These are phyloP conservation scores for Cladopsammia gracilis DNA, from an alignment of 64 coral and sea anemone species.

Conservation along the genomic window DNA sequence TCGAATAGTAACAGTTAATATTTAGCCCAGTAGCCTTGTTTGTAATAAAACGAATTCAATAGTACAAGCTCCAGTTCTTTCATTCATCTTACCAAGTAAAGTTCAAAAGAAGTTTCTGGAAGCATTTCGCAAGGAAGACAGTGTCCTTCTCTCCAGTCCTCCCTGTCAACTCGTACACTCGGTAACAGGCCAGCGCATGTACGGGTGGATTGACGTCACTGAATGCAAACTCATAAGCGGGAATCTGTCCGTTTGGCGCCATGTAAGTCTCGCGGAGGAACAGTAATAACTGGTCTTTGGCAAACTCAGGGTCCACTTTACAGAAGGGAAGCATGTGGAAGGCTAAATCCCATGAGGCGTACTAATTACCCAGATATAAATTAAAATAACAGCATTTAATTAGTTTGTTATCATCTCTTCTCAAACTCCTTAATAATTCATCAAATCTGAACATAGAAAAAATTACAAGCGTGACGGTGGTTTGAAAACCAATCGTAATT, in stretches of 20 bases:
- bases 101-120: conserved; percentile 87
- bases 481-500: too few species aligned
- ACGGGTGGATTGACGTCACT: conserved; percentile 98
- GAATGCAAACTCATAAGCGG: conserved; percentile 94
- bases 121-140: conserved; percentile 82
- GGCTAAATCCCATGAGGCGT: conserved; percentile 89
- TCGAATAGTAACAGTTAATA: too few species aligned
- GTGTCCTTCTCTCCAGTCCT: conserved; percentile 76
- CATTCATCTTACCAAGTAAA: conserved; percentile 80
- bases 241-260: conserved; percentile 90
- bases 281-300: conserved; percentile 87
- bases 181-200: conserved; percentile 75
- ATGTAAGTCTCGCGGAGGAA: conserved; percentile 92
- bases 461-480: too few species aligned
- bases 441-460: too few species aligned
- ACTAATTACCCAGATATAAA: conserved; percentile 43
- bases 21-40: too few species aligned
- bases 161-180: conserved; percentile 81
- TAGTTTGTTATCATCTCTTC: too few species aligned
- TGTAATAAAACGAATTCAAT: neutral
- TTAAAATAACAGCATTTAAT: neutral
- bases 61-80: neutral
- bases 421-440: too few species aligned
- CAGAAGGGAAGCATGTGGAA: conserved; percentile 89
- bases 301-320: conserved; percentile 86